These are phyloP conservation scores for Scaptomyza tumidula DNA, from an alignment of 2,888 invertebrate genomes.

Conservation along the genomic window DNA sequence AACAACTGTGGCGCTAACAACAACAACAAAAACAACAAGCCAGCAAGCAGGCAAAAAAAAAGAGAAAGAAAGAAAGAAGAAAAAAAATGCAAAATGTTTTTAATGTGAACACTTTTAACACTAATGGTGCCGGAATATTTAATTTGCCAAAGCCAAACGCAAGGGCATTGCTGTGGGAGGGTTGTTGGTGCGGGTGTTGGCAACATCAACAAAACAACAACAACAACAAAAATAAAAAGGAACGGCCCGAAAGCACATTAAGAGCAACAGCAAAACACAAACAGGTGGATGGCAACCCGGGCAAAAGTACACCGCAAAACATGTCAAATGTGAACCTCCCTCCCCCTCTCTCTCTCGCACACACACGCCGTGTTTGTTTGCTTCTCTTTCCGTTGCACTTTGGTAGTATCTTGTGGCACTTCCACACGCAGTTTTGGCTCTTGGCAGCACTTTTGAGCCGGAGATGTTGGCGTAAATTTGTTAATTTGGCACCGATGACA, in stretches of 20 bases:
- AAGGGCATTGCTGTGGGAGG: background rate
- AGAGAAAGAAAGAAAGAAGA: background rate
- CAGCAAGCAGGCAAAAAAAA: background rate
- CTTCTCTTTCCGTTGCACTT: background rate
- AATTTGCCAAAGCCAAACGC: conserved; percentile 66
- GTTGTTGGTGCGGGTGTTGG: background rate
- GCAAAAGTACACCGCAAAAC: conserved; percentile 60
- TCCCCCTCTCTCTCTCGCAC: background rate
- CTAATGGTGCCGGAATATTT: conserved; percentile 84
- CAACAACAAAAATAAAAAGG: conserved; percentile 13
- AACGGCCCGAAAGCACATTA: conserved; percentile 50
- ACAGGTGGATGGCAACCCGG: conserved; percentile 44
- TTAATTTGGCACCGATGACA: conserved; percentile 82
- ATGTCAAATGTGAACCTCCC: conserved; percentile 61
- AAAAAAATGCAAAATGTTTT: conserved; percentile 80
- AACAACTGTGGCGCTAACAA: conserved; percentile 23
- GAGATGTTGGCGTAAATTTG: conserved; percentile 82
- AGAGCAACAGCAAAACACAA: conserved; percentile 28
- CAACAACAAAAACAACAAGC: background rate
- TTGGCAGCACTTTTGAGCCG: conserved; percentile 56
- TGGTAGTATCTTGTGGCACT: conserved; percentile 7
- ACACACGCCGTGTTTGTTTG: too few relatives aligned
- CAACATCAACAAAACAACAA: too few relatives aligned
- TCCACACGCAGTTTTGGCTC: conserved; percentile 13
- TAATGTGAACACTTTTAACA: conserved; percentile 83